Percentiles rank a stretch among this genome's conserved stretches.
phyloP scores from a whole-genome alignment of 2,797 vertebrate genomes.

The Sebastiscus tertius region DNA sequence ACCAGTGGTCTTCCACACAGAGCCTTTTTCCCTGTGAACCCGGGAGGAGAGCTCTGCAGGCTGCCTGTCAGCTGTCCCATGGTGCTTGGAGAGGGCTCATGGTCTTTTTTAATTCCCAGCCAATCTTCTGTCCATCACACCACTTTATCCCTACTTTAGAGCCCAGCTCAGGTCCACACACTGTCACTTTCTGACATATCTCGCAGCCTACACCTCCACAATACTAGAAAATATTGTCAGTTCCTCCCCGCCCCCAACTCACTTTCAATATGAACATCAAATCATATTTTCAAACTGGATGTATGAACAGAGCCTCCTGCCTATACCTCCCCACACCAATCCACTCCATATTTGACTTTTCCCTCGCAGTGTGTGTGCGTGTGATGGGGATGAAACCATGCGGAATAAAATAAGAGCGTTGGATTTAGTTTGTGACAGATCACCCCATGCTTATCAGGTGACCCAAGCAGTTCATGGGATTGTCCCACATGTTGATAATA shows the following conservation, averaged over 20 bases:
- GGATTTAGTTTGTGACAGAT: constrained; percentile 39
- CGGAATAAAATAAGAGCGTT: constrained; percentile 27
- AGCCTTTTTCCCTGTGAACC: constrained; percentile 48
- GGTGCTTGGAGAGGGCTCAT: constrained; percentile 69
- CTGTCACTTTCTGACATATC: constrained; percentile 83
- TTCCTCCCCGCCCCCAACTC: constrained; percentile 32
- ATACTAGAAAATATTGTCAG: constrained; percentile 73
- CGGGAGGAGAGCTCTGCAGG: constrained; percentile 48
- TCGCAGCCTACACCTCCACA: constrained; percentile 74
- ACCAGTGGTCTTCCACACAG: constrained; percentile 41
- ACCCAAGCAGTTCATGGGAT: constrained; percentile 45
- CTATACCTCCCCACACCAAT: constrained; percentile 19
- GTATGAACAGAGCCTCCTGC: constrained; percentile 39
- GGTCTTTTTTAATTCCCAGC: constrained; percentile 82
- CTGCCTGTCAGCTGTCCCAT: constrained; percentile 79
- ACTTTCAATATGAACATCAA: constrained; percentile 62
- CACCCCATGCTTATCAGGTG: constrained; percentile 44
- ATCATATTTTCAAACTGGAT: constrained; percentile 53
- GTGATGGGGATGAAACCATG: constrained; percentile 4
- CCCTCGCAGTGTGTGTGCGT: background rate
- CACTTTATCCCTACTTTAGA: constrained; percentile 80
- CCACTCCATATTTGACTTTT: constrained; percentile 18
- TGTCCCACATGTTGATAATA: constrained; percentile 46
- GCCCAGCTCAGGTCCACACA: constrained; percentile 79
- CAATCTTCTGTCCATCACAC: constrained; percentile 85